phyloP scores from a whole-genome alignment of 2,888 invertebrate genomes.

The Allophyes oxyacanthae region DNA sequence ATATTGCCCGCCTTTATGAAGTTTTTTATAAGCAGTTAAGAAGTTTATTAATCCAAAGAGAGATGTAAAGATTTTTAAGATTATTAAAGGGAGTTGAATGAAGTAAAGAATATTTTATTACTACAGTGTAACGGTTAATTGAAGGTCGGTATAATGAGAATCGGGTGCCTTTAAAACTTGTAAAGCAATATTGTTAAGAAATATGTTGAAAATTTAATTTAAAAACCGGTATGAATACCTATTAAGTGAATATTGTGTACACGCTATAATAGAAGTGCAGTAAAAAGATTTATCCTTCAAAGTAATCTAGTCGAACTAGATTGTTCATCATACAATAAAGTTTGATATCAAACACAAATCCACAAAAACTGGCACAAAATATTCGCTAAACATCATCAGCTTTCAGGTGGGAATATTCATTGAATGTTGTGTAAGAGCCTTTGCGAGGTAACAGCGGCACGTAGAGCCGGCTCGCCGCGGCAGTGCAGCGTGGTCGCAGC shows the following conservation, averaged over 20 bases:
- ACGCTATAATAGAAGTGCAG: too few relatives aligned
- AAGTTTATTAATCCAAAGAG: constrained; percentile 69
- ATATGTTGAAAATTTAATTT: neutral
- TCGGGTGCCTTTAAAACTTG: constrained; percentile 14
- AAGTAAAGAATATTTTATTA: constrained; percentile 62
- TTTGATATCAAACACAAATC: constrained; percentile 13
- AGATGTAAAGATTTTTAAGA: constrained; percentile 64
- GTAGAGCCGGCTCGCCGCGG: constrained; percentile 48
- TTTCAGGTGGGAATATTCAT: constrained; percentile 22
- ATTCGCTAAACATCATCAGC: constrained; percentile 22
- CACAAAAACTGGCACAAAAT: constrained; percentile 23
- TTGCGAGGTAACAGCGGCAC: constrained; percentile 26
- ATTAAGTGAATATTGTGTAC: too few relatives aligned
- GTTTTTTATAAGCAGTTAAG: constrained; percentile 72
- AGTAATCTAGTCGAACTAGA: too few relatives aligned
- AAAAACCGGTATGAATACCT: neutral
- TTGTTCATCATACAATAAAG: constrained; percentile 22
- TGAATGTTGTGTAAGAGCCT: constrained; percentile 35
- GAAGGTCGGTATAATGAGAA: constrained; percentile 37
- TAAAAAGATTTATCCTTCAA: too few relatives aligned
- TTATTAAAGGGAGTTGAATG: constrained; percentile 60
- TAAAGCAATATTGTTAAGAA: constrained; percentile 1
- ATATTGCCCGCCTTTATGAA: constrained; percentile 70
- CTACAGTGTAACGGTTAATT: constrained; percentile 70
- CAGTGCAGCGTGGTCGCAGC: constrained; percentile 47